phyloP scores from a whole-genome alignment of 2,113 vertebrate genomes.

The Athene noctua region DNA sequence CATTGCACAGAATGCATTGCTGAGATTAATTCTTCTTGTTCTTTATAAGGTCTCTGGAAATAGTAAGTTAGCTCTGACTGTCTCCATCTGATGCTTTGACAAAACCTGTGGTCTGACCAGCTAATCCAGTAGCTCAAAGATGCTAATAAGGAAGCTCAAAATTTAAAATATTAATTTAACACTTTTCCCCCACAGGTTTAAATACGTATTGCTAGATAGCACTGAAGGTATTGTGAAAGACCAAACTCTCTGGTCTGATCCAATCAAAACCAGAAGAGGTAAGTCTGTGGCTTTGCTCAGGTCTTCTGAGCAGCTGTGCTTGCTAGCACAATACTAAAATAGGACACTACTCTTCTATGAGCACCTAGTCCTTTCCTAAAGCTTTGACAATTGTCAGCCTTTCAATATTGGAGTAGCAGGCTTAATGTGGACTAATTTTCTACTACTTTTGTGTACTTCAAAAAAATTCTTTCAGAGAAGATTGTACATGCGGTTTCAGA shows the following conservation, averaged over 20 bases:
- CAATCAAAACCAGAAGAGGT: conserved; percentile 63
- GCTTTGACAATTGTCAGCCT: background rate
- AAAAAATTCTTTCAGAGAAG: background rate
- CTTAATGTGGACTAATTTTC: background rate
- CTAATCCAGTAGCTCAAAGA: background rate
- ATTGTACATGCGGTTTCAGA: background rate
- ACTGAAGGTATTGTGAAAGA: conserved; percentile 5
- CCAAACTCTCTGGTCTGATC: conserved; percentile 70
- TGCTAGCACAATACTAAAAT: background rate
- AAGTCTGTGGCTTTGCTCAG: conserved; percentile 7
- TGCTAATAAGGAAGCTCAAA: background rate
- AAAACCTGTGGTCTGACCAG: background rate
- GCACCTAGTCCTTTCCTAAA: background rate
- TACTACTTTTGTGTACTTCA: background rate
- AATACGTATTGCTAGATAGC: conserved; percentile 57
- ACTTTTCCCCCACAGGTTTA: conserved; percentile 56
- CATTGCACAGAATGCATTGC: background rate
- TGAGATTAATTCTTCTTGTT: background rate
- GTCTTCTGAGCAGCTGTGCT: background rate
- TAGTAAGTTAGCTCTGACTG: background rate
- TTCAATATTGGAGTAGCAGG: background rate
- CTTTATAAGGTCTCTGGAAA: background rate
- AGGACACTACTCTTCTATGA: background rate
- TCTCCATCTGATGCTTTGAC: background rate
- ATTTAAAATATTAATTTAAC: background rate